phyloP scores from a whole-genome alignment of 2,888 invertebrate genomes.

The Tetanocera ferruginea region DNA sequence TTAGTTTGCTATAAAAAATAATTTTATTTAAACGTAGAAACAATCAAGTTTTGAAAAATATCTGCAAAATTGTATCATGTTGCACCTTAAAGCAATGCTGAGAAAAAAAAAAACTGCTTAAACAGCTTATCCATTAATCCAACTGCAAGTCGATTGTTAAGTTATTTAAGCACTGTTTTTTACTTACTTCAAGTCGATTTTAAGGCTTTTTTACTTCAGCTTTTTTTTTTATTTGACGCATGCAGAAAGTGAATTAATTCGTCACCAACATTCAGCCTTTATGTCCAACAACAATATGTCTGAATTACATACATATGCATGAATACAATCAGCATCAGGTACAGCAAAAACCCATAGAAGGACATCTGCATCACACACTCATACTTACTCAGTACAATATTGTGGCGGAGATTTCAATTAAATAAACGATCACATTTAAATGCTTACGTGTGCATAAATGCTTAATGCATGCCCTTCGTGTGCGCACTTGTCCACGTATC shows the following conservation, averaged over 20 bases:
- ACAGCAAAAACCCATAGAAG: not conserved
- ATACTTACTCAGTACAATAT: not conserved
- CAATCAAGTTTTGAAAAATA: no score
- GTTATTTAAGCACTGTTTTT: not conserved
- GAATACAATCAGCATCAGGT: not conserved
- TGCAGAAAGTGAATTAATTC: not conserved
- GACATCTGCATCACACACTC: not conserved
- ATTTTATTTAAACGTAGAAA: no score
- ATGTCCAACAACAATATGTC: not conserved
- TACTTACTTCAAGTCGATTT: not conserved
- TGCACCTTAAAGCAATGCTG: no score
- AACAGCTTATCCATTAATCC: no score
- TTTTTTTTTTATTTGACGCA: not conserved
- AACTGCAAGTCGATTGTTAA: no score
- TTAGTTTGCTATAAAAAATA: no score
- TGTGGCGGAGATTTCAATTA: constrained; percentile 35
- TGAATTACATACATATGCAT: not conserved
- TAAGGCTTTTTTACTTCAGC: no score
- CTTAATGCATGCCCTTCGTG: not conserved
- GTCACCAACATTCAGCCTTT: not conserved
- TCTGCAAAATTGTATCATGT: no score
- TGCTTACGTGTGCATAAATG: constrained; percentile 30
- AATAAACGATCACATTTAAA: constrained; percentile 34
- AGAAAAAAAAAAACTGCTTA: no score
- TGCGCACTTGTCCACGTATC: not conserved